Evolutionary conservation across 1,140 invertebrate species (phyloP).

Genomic region (Atta cephalotes): DNA sequence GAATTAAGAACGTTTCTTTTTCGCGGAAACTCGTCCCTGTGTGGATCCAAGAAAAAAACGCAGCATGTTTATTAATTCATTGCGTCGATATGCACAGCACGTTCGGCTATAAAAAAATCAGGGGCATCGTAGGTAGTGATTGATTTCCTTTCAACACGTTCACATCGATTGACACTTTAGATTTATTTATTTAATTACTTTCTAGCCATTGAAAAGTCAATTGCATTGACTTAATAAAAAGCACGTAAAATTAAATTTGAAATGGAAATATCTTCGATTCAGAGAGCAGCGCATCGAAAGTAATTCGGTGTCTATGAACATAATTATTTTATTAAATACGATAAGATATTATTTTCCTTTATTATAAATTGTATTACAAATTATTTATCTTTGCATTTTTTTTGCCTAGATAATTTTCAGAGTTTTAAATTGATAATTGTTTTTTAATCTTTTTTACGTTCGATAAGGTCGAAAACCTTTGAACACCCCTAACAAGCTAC

Average conservation of each 20-base stretch:
- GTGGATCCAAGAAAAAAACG: not conserved
- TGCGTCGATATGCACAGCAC: constrained; percentile 7
- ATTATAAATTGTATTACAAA: not conserved
- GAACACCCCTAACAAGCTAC: constrained; percentile 87
- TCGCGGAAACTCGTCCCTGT: not conserved
- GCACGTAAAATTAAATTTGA: not conserved
- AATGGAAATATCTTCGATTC: not conserved
- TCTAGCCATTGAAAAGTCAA: not conserved
- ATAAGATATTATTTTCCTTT: not conserved
- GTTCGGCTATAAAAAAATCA: not conserved
- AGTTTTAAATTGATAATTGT: not conserved
- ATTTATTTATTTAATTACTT: constrained; percentile 20
- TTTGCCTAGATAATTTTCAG: not conserved
- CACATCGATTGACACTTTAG: not conserved
- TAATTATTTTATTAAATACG: not conserved
- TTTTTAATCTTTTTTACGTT: constrained; percentile 6
- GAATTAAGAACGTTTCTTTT: constrained; percentile 31
- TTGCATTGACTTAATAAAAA: too few species aligned
- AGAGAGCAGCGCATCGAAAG: constrained; percentile 6
- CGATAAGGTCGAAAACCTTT: constrained; percentile 83
- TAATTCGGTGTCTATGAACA: not conserved
- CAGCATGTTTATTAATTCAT: not conserved
- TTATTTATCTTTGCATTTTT: not conserved
- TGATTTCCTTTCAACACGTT: not conserved
- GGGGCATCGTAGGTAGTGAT: not conserved